Evolutionary conservation across 2,888 invertebrate species (phyloP), one percentile per base, ranked within the genome.

Genomic region (Trissoscelio sp.): DNA sequence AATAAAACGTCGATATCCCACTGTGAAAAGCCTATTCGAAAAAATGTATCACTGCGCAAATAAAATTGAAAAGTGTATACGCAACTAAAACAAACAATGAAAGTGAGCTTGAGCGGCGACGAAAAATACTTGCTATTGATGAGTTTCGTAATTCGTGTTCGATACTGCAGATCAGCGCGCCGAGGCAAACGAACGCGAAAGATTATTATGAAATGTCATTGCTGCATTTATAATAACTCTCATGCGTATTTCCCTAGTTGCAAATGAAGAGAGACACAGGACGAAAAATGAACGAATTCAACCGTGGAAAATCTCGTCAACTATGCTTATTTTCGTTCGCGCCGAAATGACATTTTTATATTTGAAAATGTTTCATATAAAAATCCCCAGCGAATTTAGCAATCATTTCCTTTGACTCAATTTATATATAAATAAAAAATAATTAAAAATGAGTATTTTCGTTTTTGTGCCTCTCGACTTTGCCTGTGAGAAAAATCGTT

Each of bases 161-260:
- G 57, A 58, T 39, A 51, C 46, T 28, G 67, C 53, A 20, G 60
- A 77, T 70, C 57, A 9, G 42, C n/a, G 70, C 78, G 24, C 64
- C 66, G 79, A 79, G 58, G 66, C 64, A 66, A 72, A 66, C 31
- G 46, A 42, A 72, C 66, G 57, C 55, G 55, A 77, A 66, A 44
- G 62, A 79, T 70, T 51, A 72, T 58, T 79, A 57, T 44, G 46
- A 67, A 79, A 72, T 53, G 53, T 58, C 66, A 46, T 39, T 48
- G 58, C 34, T 39, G 64, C 67, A 60, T 73, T 73, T 67, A 37
- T 64, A 78, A 64, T 78, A 62, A 70, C 51, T 64, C 57, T 62
- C 69, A 31, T 44, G 69, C 77, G 62, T 62, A 57, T 55, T 69
- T 70, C 57, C 70, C 62, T 28, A 16, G 44, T 42, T 12, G 78